Conservation (phyloP, 1,140 invertebrate genomes). For the Paralvinella palmiformis region DNA sequence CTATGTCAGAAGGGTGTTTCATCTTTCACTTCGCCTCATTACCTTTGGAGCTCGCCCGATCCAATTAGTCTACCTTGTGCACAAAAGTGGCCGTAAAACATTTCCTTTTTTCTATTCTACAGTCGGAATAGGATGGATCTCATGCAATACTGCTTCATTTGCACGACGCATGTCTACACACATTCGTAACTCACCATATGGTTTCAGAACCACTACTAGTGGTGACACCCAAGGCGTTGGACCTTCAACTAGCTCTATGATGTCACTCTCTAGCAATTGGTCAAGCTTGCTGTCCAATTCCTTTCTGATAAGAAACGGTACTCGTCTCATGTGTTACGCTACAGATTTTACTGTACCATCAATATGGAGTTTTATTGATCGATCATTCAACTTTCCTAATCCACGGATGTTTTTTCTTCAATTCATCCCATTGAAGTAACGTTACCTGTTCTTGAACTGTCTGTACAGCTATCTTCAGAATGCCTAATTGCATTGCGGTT, state of each 20-base stretch:
- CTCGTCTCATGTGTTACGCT: not conserved
- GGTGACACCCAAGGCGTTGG: slow-evolving; percentile 26
- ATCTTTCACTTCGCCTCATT: too few species aligned
- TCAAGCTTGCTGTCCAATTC: not conserved
- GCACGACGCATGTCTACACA: slow-evolving; percentile 24
- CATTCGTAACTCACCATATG: slow-evolving; percentile 14
- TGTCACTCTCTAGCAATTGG: not conserved
- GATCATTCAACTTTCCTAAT: slow-evolving; percentile 7
- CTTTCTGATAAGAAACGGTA: slow-evolving; percentile 15
- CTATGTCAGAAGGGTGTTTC: too few species aligned
- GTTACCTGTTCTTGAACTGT: too few species aligned
- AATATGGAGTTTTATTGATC: slow-evolving; percentile 1
- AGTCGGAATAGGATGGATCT: slow-evolving; percentile 22
- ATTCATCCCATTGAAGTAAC: too few species aligned
- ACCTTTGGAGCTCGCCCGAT: too few species aligned
- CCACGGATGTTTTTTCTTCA: too few species aligned
- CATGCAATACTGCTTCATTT: slow-evolving; percentile 19
- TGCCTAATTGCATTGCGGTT: too few species aligned
- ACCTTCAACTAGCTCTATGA: slow-evolving; percentile 8
- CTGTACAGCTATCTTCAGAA: too few species aligned
- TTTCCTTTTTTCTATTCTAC: too few species aligned
- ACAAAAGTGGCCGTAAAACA: too few species aligned
- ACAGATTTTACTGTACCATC: slow-evolving; percentile 7
- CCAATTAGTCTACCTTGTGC: too few species aligned
- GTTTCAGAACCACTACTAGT: slow-evolving; percentile 22